These are phyloP conservation scores for Melanerpes formicivorus DNA, from an alignment of 2,113 vertebrate species.

Conservation along the genomic window DNA sequence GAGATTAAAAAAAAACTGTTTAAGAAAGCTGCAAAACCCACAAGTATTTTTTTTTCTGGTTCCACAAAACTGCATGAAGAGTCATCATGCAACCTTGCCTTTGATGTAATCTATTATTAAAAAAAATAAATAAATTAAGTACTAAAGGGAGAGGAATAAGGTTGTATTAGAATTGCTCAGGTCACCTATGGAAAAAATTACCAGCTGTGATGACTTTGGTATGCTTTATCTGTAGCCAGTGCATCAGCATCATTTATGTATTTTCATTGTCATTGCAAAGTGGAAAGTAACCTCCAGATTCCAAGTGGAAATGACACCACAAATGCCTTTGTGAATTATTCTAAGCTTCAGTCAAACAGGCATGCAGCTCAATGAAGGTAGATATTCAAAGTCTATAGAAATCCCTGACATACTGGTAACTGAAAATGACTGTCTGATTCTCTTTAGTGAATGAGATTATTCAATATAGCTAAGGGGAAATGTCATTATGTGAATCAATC, in stretches of 20 bases:
- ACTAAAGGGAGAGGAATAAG: neutral
- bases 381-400: slow-evolving; percentile 4
- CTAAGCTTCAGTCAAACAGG: neutral
- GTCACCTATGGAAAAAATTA: neutral
- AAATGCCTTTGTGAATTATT: slow-evolving; percentile 29
- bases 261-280: neutral
- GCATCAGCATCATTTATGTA: neutral
- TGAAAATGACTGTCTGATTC: slow-evolving; percentile 25
- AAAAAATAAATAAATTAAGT: neutral
- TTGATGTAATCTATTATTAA: neutral
- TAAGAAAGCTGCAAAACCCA: neutral
- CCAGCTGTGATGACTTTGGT: neutral
- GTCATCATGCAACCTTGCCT: neutral
- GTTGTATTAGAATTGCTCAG: neutral
- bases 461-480: slow-evolving; percentile 31
- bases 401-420: slow-evolving; percentile 24
- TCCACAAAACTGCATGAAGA: neutral
- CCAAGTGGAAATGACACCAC: neutral
- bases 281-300: neutral
- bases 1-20: neutral
- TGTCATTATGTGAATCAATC: slow-evolving; percentile 2
- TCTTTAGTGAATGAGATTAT: slow-evolving; percentile 40
- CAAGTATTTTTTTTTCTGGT: neutral
- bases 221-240: neutral
- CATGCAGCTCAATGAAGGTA: slow-evolving; percentile 14